These are phyloP conservation scores for Cyrtodaria siliqua DNA, from an alignment of 2,888 invertebrate species.

Conservation along the genomic window DNA sequence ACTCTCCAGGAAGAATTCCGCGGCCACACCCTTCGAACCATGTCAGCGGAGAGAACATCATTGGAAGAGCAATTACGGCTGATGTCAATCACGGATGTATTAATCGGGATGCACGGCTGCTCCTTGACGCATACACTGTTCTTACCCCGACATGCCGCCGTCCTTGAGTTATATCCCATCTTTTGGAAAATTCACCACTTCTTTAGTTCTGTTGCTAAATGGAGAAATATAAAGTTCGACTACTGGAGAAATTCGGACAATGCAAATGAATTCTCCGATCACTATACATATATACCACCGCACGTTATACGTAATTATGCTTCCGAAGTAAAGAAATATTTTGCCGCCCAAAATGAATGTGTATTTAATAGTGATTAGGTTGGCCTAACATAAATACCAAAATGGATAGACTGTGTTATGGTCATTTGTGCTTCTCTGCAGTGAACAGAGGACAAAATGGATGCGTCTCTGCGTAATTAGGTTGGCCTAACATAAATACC, in stretches of 20 bases:
- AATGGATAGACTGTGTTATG: no score
- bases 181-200: constrained; percentile 41
- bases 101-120: constrained; percentile 54
- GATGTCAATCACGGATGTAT: constrained; percentile 32
- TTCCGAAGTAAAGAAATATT: background rate
- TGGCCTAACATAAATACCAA: no score
- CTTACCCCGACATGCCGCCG: constrained; percentile 43
- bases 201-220: constrained; percentile 48
- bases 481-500: no score
- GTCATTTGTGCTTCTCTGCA: no score
- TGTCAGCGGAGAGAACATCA: constrained; percentile 49
- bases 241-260: constrained; percentile 45
- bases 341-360: background rate
- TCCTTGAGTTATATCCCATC: constrained; percentile 45
- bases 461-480: no score
- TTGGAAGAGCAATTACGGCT: constrained; percentile 32
- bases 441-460: no score
- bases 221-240: constrained; percentile 41
- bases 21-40: constrained; percentile 29
- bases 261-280: constrained; percentile 42
- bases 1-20: constrained; percentile 29
- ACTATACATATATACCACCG: constrained; percentile 53
- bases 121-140: constrained; percentile 49
- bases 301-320: constrained; percentile 30
- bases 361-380: no score